phyloP scores from a whole-genome alignment of 2,888 invertebrate genomes.

The Clistopyga incitator region DNA sequence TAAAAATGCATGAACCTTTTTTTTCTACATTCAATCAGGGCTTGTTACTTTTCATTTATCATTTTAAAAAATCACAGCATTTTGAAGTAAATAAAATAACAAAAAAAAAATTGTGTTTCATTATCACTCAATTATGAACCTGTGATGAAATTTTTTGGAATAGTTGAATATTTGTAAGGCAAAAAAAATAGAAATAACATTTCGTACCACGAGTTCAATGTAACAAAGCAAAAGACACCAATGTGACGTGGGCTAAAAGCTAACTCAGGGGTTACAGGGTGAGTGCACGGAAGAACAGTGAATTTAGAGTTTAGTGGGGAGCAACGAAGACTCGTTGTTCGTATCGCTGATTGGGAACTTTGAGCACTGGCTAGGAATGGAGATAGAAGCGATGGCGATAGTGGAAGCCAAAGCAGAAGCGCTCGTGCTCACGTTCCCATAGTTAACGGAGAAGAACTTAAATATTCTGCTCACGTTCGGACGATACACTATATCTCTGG shows the following conservation, averaged over 20 bases:
- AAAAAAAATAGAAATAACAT: background rate
- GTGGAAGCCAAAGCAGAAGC: slow-evolving; percentile 54
- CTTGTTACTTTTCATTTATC: too few species aligned
- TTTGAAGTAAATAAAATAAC: too few species aligned
- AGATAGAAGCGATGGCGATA: slow-evolving; percentile 38
- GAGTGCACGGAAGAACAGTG: slow-evolving; percentile 43
- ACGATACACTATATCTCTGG: slow-evolving; percentile 72
- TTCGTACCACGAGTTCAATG: background rate
- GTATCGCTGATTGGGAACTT: slow-evolving; percentile 68
- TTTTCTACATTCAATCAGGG: too few species aligned
- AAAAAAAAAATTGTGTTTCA: too few species aligned
- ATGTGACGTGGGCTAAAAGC: slow-evolving; percentile 9
- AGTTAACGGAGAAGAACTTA: slow-evolving; percentile 74
- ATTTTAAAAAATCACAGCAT: too few species aligned
- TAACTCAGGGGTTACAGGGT: background rate
- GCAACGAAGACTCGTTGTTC: slow-evolving; percentile 46
- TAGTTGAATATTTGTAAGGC: too few species aligned
- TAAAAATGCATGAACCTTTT: too few species aligned
- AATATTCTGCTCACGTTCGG: slow-evolving; percentile 75
- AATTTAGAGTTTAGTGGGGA: slow-evolving; percentile 58
- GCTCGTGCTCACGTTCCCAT: slow-evolving; percentile 64
- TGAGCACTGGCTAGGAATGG: slow-evolving; percentile 40
- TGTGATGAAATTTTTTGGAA: too few species aligned
- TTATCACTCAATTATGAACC: too few species aligned
- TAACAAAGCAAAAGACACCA: background rate